These are phyloP conservation scores for Macrophya annulata DNA, from an alignment of 2,888 invertebrate genomes.

Conservation along the genomic window DNA sequence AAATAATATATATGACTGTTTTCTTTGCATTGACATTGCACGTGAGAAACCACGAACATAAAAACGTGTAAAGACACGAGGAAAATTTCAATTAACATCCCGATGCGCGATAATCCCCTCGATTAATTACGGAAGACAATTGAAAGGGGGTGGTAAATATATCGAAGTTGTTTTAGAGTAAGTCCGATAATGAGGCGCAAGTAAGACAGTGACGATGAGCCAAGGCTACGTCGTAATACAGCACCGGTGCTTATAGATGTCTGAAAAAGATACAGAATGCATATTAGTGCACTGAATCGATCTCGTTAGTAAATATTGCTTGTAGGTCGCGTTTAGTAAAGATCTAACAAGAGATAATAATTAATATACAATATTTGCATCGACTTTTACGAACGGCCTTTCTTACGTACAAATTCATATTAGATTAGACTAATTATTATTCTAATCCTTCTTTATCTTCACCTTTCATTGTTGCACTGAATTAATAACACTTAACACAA, in stretches of 20 bases:
- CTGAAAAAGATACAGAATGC: constrained; percentile 40
- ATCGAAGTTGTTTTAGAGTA: background rate
- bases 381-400: background rate
- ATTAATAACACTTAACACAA: too few species aligned
- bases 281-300: constrained; percentile 54
- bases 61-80: constrained; percentile 53
- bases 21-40: background rate
- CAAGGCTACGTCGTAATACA: background rate
- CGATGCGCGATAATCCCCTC: background rate
- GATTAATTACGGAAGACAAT: constrained; percentile 12
- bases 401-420: background rate
- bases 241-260: constrained; percentile 35
- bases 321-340: constrained; percentile 40
- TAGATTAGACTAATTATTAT: background rate
- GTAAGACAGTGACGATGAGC: constrained; percentile 24
- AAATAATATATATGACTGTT: background rate
- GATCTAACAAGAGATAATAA: constrained; percentile 41
- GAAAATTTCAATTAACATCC: constrained; percentile 19
- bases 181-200: constrained; percentile 35
- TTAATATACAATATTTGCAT: background rate
- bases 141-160: constrained; percentile 15
- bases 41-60: background rate
- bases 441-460: background rate
- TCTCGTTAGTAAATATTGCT: constrained; percentile 52
- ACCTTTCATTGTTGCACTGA: background rate